These are phyloP conservation scores for Drosophila putrida DNA, from an alignment of 2,888 invertebrate genomes.

Conservation along the genomic window DNA sequence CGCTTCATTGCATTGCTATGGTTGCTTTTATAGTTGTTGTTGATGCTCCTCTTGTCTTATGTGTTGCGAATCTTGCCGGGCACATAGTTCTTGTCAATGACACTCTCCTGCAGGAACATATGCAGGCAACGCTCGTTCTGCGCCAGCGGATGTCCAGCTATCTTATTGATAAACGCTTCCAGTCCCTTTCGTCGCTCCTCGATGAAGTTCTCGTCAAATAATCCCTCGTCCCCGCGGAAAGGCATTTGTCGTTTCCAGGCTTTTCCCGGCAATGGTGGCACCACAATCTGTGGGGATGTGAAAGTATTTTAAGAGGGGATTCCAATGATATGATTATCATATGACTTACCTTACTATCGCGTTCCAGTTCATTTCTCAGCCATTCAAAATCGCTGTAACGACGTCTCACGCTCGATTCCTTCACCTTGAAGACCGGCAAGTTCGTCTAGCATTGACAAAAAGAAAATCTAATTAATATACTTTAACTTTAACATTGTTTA, in stretches of 20 bases:
- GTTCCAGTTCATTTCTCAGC: slow-evolving; percentile 98
- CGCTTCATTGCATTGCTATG: slow-evolving; percentile 64
- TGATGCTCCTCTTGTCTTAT: slow-evolving; percentile 86
- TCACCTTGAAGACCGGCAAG: slow-evolving; percentile 99
- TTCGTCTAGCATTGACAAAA: slow-evolving; percentile 91
- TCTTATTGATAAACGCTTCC: slow-evolving; percentile 99
- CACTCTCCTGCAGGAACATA: slow-evolving; percentile 99
- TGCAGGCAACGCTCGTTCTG: slow-evolving; percentile 99
- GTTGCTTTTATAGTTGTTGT: slow-evolving; percentile 17
- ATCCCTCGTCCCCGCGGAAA: slow-evolving; percentile 99
- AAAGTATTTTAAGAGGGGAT: background rate
- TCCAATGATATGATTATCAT: background rate
- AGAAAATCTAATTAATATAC: slow-evolving; percentile 2
- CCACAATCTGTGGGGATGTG: slow-evolving; percentile 92
- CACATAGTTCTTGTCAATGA: slow-evolving; percentile 99
- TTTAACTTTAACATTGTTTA: background rate
- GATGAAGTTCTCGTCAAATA: slow-evolving; percentile 99
- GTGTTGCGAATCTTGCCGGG: slow-evolving; percentile 99
- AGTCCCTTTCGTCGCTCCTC: slow-evolving; percentile 99
- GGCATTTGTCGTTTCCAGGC: slow-evolving; percentile 99
- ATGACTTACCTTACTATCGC: slow-evolving; percentile 96
- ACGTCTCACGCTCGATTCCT: slow-evolving; percentile 98
- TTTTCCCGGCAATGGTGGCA: slow-evolving; percentile 98
- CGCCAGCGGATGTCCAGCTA: slow-evolving; percentile 99
- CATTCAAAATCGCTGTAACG: slow-evolving; percentile 99